Evolutionary conservation across 2,113 vertebrate genomes (phyloP).

Genomic region (Dicentrarchus labrax): DNA sequence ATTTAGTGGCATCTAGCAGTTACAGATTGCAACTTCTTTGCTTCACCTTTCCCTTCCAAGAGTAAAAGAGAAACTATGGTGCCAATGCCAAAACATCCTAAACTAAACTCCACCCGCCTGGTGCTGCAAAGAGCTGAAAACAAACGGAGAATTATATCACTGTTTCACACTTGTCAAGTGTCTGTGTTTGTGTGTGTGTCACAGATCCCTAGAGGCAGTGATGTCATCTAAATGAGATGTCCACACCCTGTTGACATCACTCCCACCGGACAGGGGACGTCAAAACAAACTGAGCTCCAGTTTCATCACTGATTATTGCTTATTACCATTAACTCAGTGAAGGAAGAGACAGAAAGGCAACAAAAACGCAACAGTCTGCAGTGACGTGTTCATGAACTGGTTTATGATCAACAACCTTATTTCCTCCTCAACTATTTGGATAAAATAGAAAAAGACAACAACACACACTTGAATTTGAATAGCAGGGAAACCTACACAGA

Average conservation of each 20-base stretch:
- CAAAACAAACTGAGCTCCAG: not conserved
- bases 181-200: slow-evolving; percentile 10
- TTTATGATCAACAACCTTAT: not conserved
- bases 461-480: not conserved
- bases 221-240: slow-evolving; percentile 48
- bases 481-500: not conserved
- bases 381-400: not conserved
- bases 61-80: too few species aligned
- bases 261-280: not conserved
- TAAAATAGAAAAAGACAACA: not conserved
- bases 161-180: not conserved
- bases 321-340: not conserved
- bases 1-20: too few species aligned
- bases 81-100: too few species aligned
- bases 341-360: not conserved
- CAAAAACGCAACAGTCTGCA: too few species aligned
- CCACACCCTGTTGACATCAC: slow-evolving; percentile 68
- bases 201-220: slow-evolving; percentile 40
- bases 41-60: too few species aligned
- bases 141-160: not conserved
- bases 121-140: not conserved
- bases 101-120: slow-evolving; percentile 11
- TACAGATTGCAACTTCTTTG: too few species aligned
- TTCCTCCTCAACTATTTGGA: too few species aligned
- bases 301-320: not conserved